A percentile compares a stretch with the other conserved stretches of the same genome.
Evolutionary conservation across 1,140 invertebrate genomes (phyloP).

Genomic region (Agrypnia vestita): DNA sequence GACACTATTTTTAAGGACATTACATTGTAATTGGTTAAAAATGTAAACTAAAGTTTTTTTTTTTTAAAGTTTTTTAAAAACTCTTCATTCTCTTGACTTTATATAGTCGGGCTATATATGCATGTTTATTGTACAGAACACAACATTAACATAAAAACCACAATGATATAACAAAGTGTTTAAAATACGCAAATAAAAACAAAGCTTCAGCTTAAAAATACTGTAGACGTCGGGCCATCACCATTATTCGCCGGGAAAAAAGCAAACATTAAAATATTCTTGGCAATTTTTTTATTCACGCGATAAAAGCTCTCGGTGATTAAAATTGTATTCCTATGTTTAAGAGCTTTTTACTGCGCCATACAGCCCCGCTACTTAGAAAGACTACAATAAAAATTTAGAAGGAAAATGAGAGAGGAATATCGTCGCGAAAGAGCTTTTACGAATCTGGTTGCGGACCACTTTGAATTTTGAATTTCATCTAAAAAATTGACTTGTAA

Average conservation of each 20-base stretch:
- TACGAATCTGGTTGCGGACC: neutral
- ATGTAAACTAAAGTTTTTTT: no score
- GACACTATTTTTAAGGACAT: no score
- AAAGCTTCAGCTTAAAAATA: slow-evolving; percentile 32
- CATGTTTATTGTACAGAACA: neutral
- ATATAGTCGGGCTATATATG: no score
- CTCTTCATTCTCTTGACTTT: no score
- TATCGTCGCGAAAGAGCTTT: slow-evolving; percentile 41
- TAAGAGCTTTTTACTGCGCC: slow-evolving; percentile 43
- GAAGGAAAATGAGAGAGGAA: slow-evolving; percentile 31
- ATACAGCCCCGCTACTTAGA: slow-evolving; percentile 23
- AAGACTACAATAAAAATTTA: slow-evolving; percentile 41
- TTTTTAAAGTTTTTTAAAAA: no score
- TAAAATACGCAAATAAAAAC: slow-evolving; percentile 29
- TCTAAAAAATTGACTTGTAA: no score
- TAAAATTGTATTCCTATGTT: slow-evolving; percentile 56
- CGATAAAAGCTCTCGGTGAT: slow-evolving; percentile 56
- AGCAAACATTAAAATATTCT: slow-evolving; percentile 40
- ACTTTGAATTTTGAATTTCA: no score
- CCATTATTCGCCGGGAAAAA: slow-evolving; percentile 27
- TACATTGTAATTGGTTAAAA: no score
- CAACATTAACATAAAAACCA: slow-evolving; percentile 25
- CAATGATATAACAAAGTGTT: slow-evolving; percentile 35
- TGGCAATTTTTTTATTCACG: slow-evolving; percentile 42
- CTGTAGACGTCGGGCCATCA: slow-evolving; percentile 29